A percentile compares a stretch with the other conserved stretches of the same genome.
These are phyloP conservation scores for Aspiorhynchus laticeps DNA, from an alignment of 2,113 vertebrate species.

Conservation along the genomic window DNA sequence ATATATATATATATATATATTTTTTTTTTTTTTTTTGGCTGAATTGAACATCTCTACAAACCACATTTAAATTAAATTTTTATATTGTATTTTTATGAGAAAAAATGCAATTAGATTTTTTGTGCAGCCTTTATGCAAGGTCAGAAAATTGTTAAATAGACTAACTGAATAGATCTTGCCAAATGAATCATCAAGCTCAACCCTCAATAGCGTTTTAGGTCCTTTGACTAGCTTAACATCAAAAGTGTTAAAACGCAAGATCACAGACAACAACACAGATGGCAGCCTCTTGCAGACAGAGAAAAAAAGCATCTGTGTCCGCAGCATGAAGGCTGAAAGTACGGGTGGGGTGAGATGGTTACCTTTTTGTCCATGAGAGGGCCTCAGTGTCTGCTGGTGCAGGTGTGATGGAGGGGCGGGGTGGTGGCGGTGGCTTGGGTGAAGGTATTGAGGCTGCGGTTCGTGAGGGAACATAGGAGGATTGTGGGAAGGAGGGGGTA, in stretches of 20 bases:
- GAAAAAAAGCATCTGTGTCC: not conserved
- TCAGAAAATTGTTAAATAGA: not conserved
- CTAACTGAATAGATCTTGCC: not conserved
- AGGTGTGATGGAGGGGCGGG: conserved; percentile 79
- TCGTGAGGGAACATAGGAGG: conserved; percentile 68
- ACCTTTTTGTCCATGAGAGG: conserved; percentile 87
- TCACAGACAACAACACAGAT: conserved; percentile 14
- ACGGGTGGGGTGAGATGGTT: conserved; percentile 65
- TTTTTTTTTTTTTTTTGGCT: too few relatives aligned
- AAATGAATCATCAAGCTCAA: not conserved
- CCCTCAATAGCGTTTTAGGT: not conserved
- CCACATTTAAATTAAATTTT: too few relatives aligned
- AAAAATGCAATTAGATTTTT: too few relatives aligned
- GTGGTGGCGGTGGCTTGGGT: conserved; percentile 62
- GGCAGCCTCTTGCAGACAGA: not conserved
- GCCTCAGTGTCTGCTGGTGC: conserved; percentile 76
- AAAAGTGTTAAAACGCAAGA: not conserved
- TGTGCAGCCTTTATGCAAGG: not conserved
- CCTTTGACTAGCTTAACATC: not conserved
- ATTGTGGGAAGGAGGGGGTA: conserved; percentile 74
- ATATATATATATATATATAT: too few relatives aligned
- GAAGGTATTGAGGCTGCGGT: conserved; percentile 68
- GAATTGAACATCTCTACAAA: too few relatives aligned
- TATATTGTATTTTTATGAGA: too few relatives aligned
- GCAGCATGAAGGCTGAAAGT: not conserved